Conservation (phyloP, 2,888 invertebrate genomes). For the Morinoia aosen region DNA sequence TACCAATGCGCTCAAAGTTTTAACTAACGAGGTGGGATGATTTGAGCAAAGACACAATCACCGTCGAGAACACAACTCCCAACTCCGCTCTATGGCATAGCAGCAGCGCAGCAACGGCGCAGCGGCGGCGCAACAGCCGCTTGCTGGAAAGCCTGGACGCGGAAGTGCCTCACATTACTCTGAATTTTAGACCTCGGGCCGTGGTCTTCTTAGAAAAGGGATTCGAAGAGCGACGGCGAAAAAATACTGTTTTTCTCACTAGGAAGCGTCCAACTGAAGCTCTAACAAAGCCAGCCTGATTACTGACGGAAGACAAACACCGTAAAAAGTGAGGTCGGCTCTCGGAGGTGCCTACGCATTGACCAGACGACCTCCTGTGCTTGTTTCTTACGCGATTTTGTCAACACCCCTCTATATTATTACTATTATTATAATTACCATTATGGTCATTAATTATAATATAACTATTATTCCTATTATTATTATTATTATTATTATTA, state of each 20-base stretch:
- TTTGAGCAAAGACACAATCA: too few species aligned
- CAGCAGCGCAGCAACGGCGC: too few species aligned
- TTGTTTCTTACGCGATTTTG: too few species aligned
- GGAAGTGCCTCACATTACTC: neutral
- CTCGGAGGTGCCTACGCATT: neutral
- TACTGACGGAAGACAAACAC: neutral
- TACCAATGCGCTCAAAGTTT: too few species aligned
- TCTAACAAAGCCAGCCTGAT: constrained; percentile 1
- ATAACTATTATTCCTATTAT: too few species aligned
- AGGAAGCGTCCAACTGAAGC: neutral
- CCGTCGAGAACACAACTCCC: too few species aligned
- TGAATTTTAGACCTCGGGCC: neutral
- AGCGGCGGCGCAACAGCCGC: neutral
- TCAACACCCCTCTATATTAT: too few species aligned
- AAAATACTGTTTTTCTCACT: neutral
- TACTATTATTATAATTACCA: too few species aligned
- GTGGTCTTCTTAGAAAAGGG: neutral
- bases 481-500: too few species aligned
- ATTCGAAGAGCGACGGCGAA: neutral
- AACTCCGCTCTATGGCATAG: too few species aligned
- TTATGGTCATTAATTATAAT: too few species aligned
- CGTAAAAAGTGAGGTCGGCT: neutral
- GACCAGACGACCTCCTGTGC: neutral
- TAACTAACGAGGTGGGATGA: too few species aligned
- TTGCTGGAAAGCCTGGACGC: neutral